A percentile compares a stretch with the other conserved stretches of the same genome.
Conservation (phyloP, 2,888 invertebrate species). For the Molorchus minor region DNA sequence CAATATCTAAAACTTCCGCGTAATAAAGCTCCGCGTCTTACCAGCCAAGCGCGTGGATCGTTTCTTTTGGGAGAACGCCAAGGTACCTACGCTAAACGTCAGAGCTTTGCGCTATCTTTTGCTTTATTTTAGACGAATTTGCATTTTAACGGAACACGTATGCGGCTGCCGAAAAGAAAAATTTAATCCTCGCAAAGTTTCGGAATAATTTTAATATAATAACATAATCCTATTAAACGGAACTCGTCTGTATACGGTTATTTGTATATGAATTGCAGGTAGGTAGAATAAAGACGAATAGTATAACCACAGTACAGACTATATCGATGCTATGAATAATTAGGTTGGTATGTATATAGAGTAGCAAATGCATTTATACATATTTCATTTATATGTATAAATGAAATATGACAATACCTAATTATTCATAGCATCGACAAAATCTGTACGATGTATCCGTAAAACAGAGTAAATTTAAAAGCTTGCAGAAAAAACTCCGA, state of each 20-base stretch:
- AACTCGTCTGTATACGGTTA: neutral
- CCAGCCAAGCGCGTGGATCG: neutral
- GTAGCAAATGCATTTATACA: too few relatives aligned
- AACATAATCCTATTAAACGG: constrained; percentile 3
- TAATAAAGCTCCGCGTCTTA: constrained; percentile 11
- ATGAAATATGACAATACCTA: too few relatives aligned
- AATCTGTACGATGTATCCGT: too few relatives aligned
- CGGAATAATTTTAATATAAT: constrained; percentile 3
- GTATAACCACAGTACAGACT: too few relatives aligned
- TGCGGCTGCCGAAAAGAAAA: neutral
- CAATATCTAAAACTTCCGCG: constrained; percentile 5
- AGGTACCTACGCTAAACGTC: neutral
- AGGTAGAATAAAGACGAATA: too few relatives aligned
- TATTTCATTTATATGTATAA: too few relatives aligned
- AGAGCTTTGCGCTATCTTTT: neutral
- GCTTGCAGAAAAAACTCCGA: too few relatives aligned
- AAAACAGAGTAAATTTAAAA: too few relatives aligned
- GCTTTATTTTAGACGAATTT: constrained; percentile 2
- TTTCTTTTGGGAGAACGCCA: constrained; percentile 11
- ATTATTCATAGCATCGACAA: too few relatives aligned
- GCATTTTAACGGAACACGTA: constrained; percentile 4
- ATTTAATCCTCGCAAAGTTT: neutral
- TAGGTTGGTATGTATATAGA: too few relatives aligned
- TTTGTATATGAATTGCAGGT: too few relatives aligned
- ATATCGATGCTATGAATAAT: too few relatives aligned